phyloP scores from a whole-genome alignment of 2,797 vertebrate species.

The Calcarius lapponicus region DNA sequence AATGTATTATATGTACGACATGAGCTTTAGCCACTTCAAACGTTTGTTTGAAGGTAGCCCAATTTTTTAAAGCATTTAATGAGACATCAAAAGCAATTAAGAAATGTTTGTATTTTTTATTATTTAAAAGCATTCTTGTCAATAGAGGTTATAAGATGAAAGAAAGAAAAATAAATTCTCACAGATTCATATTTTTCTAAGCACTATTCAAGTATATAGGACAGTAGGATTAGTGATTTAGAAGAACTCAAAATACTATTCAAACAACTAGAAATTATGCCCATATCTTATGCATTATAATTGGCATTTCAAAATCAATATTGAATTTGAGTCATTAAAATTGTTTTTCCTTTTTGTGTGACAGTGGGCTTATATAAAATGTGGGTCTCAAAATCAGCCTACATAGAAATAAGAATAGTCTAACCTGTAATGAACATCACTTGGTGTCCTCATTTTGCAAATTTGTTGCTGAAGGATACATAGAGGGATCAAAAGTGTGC shows the following conservation, averaged over 20 bases:
- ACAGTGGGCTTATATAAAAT: neutral
- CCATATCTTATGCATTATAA: neutral
- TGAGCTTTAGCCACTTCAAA: neutral
- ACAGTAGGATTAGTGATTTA: neutral
- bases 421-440: neutral
- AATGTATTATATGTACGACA: neutral
- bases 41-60: neutral
- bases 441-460: neutral
- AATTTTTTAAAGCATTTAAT: neutral
- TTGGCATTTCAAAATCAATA: neutral
- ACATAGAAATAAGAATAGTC: neutral
- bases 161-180: neutral
- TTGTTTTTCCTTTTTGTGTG: neutral
- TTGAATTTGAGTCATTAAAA: neutral
- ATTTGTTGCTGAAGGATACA: neutral
- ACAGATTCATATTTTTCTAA: neutral
- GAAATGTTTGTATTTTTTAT: neutral
- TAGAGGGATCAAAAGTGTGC: neutral
- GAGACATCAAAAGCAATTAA: neutral
- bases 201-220: neutral
- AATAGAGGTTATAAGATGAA: neutral
- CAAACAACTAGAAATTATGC: neutral
- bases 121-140: neutral
- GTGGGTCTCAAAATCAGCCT: neutral
- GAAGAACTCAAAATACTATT: neutral